Evolutionary conservation across 2,797 vertebrate species (phyloP), one percentile per base, ranked within the genome.

Genomic region (Aulostomus chinensis): DNA sequence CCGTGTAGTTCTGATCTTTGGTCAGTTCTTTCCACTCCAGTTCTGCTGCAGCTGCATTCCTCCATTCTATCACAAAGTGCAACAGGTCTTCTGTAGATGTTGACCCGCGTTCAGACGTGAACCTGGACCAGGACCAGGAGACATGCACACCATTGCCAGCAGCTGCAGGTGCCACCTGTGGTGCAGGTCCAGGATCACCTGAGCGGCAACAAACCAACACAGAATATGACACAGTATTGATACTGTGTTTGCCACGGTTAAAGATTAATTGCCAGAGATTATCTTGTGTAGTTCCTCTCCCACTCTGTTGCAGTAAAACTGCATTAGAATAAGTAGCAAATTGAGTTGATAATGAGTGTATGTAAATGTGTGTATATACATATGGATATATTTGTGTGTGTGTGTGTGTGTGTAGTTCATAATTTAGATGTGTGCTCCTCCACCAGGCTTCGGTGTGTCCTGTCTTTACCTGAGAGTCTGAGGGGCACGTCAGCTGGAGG

Each of bases 1-100:
- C 65, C 0, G 76, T 71, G 5, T 8, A 66, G 0, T 65, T 88
- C 11, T 63, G 35, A 12, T 88, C 48, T n/a, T 0, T 24, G 0
- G 59, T 26, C 13, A 92, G 34, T 18, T 47, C 82, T 43, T 80
- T 56, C 94, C 94, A 96, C 5, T 41, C 61, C 38, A 84, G 20
- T 7, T 17, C 9, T 4, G 48, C 12, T 2, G 18, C 21, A 24
- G 76, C 20, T 1, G 29, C 53, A 58, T 58, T 69, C 1, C 22
- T 45, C 92, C 93, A 93, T 54, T 96, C 88, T 14, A 93, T 55
- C 2, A 95, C 51, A 64, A 85, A 93, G 53, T 88, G 81, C 47
- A 84, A 35, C 0, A 34, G 54, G 2, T 48, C 55, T 8, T 28
- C 9, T 9, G 49, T 18, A 5, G 0, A 4, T 9, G 1, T 9